Percentiles rank a stretch among this genome's conserved stretches.
Conservation (phyloP, 2,797 vertebrate species). For the Hirundo rustica region DNA sequence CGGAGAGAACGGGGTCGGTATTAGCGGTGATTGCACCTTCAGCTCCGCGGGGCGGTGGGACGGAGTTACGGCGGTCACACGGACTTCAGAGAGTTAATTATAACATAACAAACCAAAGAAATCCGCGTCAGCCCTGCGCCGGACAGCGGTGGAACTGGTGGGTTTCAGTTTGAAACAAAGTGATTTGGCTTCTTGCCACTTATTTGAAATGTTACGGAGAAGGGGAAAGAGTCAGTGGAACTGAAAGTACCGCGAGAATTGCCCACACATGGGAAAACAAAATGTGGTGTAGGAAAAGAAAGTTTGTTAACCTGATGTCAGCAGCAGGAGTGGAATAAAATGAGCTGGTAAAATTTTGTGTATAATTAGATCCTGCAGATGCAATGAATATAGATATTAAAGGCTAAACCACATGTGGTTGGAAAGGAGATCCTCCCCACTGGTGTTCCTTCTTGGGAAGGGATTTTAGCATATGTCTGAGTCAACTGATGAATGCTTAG, state of each 20-base stretch:
- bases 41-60: neutral
- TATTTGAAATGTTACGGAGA: rapidly evolving
- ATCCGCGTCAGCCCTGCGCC: rapidly evolving
- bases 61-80: rapidly evolving
- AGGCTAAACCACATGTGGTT: rapidly evolving
- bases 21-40: rapidly evolving
- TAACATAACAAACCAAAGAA: rapidly evolving
- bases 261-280: rapidly evolving
- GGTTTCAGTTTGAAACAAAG: rapidly evolving
- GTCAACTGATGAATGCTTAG: too few relatives aligned
- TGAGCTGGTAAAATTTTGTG: rapidly evolving
- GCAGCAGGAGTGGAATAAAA: neutral
- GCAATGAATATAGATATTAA: neutral
- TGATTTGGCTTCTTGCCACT: rapidly evolving
- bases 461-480: neutral
- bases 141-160: rapidly evolving
- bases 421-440: rapidly evolving
- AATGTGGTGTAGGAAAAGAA: neutral
- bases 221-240: too few relatives aligned
- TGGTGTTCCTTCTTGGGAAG: neutral
- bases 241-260: rapidly evolving
- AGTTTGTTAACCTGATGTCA: neutral
- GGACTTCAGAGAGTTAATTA: rapidly evolving
- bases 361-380: neutral
- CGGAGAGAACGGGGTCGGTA: rapidly evolving